Base-by-base conservation (phyloP, 2,113 vertebrate genomes). In the Erpornis zantholeuca region DNA sequence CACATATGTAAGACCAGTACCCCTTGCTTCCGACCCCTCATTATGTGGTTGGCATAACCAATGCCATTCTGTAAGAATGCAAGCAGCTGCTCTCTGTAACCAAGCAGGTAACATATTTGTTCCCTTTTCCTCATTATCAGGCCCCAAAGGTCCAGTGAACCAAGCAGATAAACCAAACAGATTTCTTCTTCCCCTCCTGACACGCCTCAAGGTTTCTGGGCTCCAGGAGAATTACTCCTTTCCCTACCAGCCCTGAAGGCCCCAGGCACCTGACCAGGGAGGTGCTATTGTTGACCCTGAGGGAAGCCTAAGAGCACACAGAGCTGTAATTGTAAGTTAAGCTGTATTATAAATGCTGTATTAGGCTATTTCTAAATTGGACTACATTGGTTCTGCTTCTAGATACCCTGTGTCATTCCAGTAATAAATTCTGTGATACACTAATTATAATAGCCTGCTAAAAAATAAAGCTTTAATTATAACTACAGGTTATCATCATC, bases 41-140 rank as follows among this genome's bases (percentile, higher is more conserved):
- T 25, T 53, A 4, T 5, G 4, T 29, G 35, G 25, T 9, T n/a
- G 28, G 9, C 29, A 23, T 31, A 45, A 36, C 11, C n/a, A 59
- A 14, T 4, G 2, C 12, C 50, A 23, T 63, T 75, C 29, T 29
- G 3, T 21, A 33, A 69, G n/a, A 53, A 11, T 19, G 29, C 38
- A 38, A 40, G 7, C 50, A 40, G n/a, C 14, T 0, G 2, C 52
- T 33, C 21, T 47, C n/a, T 60, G 49, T 28, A 44, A 52, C 13
- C 2, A 3, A 68, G 33, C 7, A 3, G 15, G 8, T 56, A 17
- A 47, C 1, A 0, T 22, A 24, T 63, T 80, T 9, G 0, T 71
- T 91, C n/a, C 28, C 21, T 50, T 73, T 65, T 18, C 15, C 25
- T 50, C 25, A 5, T 68, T 57, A 36, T 56, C 71, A 71, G n/a